A percentile compares a stretch with the other conserved stretches of the same genome.
Conservation (phyloP, 2,797 vertebrate genomes). For the Pristis pectinata region DNA sequence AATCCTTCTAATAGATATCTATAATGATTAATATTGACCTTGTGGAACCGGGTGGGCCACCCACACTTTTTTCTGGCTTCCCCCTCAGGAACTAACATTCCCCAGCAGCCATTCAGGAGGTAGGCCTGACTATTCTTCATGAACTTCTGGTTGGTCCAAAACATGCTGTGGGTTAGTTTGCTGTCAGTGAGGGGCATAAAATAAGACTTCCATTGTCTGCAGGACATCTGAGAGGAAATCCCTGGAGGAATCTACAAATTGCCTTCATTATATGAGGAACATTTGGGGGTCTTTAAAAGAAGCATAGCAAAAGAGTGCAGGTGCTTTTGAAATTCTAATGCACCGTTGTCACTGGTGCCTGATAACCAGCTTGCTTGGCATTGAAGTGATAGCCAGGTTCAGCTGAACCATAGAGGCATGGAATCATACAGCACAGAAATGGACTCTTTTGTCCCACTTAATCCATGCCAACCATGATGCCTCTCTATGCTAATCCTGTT, state of each 20-base stretch:
- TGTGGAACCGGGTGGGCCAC: not conserved
- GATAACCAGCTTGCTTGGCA: not conserved
- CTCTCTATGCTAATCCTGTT: too few species aligned
- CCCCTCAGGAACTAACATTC: not conserved
- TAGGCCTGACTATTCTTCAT: not conserved
- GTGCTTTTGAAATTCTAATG: not conserved
- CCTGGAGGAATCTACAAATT: not conserved
- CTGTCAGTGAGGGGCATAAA: not conserved
- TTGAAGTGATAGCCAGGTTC: not conserved
- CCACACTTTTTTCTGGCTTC: not conserved
- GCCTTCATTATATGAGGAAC: not conserved
- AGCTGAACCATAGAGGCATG: too few species aligned
- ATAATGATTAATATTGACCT: not conserved
- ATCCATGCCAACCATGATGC: too few species aligned
- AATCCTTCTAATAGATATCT: not conserved
- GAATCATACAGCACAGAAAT: too few species aligned
- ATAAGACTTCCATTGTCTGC: not conserved
- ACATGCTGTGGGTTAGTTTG: not conserved
- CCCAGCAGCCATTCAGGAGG: not conserved
- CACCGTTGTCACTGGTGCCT: not conserved
- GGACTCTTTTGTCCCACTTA: too few species aligned
- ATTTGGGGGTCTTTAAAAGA: not conserved
- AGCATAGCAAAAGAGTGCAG: not conserved
- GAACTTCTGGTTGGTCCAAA: not conserved
- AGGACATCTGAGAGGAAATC: not conserved